Conservation (phyloP, 2,888 invertebrate species). For the Girardia tigrina region DNA sequence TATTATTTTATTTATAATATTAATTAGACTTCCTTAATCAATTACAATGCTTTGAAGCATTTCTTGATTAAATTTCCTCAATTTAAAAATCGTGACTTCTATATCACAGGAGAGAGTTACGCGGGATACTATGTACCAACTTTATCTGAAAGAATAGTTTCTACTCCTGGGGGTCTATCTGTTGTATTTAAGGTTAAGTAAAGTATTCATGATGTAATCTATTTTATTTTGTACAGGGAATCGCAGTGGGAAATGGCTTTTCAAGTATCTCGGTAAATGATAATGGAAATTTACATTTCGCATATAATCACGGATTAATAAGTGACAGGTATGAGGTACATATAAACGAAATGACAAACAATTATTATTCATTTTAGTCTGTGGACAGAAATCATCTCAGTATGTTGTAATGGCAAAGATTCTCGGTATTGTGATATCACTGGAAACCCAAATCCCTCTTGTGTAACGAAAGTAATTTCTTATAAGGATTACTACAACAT, state of each 20-base stretch:
- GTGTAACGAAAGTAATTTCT: not conserved
- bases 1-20: not conserved
- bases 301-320: conserved; percentile 50
- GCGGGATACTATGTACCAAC: conserved; percentile 53
- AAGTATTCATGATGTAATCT: no score
- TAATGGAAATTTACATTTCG: conserved; percentile 48
- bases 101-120: conserved; percentile 53
- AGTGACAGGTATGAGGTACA: conserved; percentile 41
- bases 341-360: not conserved
- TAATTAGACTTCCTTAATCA: conserved; percentile 17
- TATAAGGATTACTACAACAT: not conserved
- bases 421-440: not conserved
- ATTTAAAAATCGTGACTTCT: conserved; percentile 49
- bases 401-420: not conserved
- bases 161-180: not conserved
- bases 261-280: conserved; percentile 44
- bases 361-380: not conserved
- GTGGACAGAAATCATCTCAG: not conserved
- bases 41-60: conserved; percentile 47
- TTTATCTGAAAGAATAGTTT: conserved; percentile 41
- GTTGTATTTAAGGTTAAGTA: not conserved
- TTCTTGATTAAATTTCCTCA: conserved; percentile 47
- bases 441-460: not conserved
- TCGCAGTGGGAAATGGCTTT: conserved; percentile 52
- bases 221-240: conserved; percentile 44